Conservation (phyloP, 1,140 invertebrate species). For the Papilio aristodemus region DNA sequence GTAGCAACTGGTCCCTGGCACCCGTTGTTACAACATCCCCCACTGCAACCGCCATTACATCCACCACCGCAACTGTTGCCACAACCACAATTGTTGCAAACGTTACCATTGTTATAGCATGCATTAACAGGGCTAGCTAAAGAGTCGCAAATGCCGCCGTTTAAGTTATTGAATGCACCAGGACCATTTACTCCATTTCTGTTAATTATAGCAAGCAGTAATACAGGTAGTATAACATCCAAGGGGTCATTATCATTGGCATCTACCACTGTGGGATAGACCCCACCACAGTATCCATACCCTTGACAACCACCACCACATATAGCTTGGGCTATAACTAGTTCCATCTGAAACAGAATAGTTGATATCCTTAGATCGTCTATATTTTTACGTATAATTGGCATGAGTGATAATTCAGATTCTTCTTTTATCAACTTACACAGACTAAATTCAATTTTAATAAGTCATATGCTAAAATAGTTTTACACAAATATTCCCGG, state of each 20-base stretch:
- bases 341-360: constrained; percentile 11
- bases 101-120: neutral
- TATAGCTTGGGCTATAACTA: constrained; percentile 21
- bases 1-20: neutral
- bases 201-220: constrained; percentile 46
- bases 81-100: neutral
- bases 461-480: too few relatives aligned
- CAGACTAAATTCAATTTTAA: too few relatives aligned
- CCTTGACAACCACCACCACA: neutral
- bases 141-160: constrained; percentile 6
- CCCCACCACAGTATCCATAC: constrained; percentile 26
- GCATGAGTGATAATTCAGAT: too few relatives aligned
- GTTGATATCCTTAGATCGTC: neutral
- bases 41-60: neutral
- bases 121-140: neutral
- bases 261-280: constrained; percentile 31
- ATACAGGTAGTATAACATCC: constrained; percentile 51
- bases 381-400: too few relatives aligned
- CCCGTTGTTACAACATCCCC: constrained; percentile 8
- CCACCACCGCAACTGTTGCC: constrained; percentile 2
- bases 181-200: constrained; percentile 34
- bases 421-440: too few relatives aligned
- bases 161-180: constrained; percentile 27
- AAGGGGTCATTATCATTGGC: constrained; percentile 41
- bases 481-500: too few relatives aligned